Base-by-base conservation (phyloP, 2,888 invertebrate genomes). In the Anoplius nigerrimus region DNA sequence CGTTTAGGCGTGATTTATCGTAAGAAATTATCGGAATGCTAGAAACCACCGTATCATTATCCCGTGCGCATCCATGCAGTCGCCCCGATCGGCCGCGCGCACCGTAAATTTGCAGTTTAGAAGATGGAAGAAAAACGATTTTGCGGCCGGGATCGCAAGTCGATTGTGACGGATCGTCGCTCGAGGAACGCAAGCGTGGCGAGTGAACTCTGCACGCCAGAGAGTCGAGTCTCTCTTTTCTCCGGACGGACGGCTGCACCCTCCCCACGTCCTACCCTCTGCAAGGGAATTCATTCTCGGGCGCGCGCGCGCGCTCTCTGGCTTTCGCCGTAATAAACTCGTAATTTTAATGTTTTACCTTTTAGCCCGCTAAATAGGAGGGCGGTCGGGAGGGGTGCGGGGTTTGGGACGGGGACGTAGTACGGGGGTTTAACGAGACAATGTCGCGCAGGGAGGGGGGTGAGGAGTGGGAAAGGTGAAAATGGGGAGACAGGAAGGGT, bases 31-130 rank as follows among this genome's bases (percentile, higher is more conserved):
- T 87, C 86, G 82, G 85, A 88, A 88, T 87, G 87, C 86, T 87
- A 88, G 87, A 87, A 88, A 86, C 34, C 84, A 87, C 86, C 82
- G 83, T 88, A 86, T 88, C 83, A 88, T 88, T 88, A 88, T 86
- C 34, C 8, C 84, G 78, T 78, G 82, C 82, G 70, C 69, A 75
- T 67, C 69, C 5, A n/a, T 34, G 34, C 11, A 71, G n/a, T n/a
- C 69, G 68, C 64, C 58, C 65, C 68, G 66, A 66, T 60, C 62
- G 68, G 64, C 70, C 65, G 56, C 66, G 62, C 66, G 66, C 70
- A 58, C 57, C 18, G 67, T 71, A 67, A 78, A 78, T 78, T 74
- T 75, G 73, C 73, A 72, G 66, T 78, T 71, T 21, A 48, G 16
- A 18, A 13, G 34, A 2, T 13, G 34, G 56, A 55, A 57, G 71